A percentile compares a stretch with the other conserved stretches of the same genome.
These are phyloP conservation scores for Himalopsyche phryganea DNA, from an alignment of 1,140 invertebrate genomes.

Conservation along the genomic window DNA sequence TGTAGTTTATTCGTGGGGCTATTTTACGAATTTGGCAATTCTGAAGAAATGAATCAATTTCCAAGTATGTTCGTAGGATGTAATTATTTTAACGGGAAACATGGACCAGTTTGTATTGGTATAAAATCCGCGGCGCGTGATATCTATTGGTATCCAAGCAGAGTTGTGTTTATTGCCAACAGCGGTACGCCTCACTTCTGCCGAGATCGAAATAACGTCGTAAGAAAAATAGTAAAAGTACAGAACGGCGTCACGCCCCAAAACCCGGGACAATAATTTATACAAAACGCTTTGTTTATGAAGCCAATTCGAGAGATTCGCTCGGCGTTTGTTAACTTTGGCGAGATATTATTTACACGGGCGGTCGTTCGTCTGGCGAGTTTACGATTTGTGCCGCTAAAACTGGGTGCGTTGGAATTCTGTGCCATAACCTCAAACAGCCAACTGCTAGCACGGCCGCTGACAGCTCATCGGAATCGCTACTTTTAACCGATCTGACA, in stretches of 20 bases:
- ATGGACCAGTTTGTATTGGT: no score
- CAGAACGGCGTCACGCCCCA: conserved; percentile 15
- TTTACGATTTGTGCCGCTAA: conserved; percentile 7
- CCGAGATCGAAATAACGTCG: conserved; percentile 11
- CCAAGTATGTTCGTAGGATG: no score
- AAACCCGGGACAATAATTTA: conserved; percentile 7
- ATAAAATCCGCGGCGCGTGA: no score
- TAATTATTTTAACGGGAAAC: no score
- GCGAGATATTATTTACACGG: neutral
- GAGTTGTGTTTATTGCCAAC: no score
- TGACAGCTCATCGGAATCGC: neutral
- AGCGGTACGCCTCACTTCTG: conserved; percentile 3
- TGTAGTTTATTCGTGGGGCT: no score
- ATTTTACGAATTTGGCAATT: no score
- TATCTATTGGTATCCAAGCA: no score
- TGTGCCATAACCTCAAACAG: conserved; percentile 14
- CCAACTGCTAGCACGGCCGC: neutral
- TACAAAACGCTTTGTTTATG: conserved; percentile 20
- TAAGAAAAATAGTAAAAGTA: conserved; percentile 19
- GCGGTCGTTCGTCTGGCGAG: conserved; percentile 1
- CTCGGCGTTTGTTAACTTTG: neutral
- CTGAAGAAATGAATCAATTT: no score
- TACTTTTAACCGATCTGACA: neutral
- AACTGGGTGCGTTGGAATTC: conserved; percentile 18
- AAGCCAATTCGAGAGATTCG: conserved; percentile 5